phyloP scores from a whole-genome alignment of 2,113 vertebrate species.

The Columbina picui region DNA sequence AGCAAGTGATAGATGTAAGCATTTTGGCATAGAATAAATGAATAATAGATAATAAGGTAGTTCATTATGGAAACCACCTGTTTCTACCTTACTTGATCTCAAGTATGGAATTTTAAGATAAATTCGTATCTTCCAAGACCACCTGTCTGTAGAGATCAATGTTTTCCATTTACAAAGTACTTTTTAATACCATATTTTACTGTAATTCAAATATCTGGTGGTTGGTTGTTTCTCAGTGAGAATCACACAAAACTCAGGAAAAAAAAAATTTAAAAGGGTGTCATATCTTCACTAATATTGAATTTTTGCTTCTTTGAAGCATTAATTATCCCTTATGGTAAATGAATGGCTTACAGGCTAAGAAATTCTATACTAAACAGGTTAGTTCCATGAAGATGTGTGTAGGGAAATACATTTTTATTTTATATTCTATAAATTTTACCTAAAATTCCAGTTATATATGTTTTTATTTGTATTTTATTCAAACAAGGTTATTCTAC shows the following conservation, averaged over 20 bases:
- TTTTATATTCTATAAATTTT: not conserved
- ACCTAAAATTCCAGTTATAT: not conserved
- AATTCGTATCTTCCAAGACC: not conserved
- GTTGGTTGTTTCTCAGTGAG: not conserved
- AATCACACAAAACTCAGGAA: not conserved
- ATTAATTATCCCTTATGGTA: slow-evolving; percentile 36
- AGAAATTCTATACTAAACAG: not conserved
- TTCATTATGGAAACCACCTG: slow-evolving; percentile 14
- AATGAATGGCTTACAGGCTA: slow-evolving; percentile 2
- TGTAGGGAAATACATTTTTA: not conserved
- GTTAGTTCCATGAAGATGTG: not conserved
- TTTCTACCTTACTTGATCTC: slow-evolving; percentile 32
- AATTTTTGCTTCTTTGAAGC: slow-evolving; percentile 36
- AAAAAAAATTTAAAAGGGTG: not conserved
- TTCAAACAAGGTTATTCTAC: not conserved
- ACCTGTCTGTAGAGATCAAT: slow-evolving; percentile 6
- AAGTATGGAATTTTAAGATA: slow-evolving; percentile 32
- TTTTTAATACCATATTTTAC: slow-evolving; percentile 3
- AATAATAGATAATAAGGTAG: not conserved
- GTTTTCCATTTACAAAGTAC: slow-evolving; percentile 3
- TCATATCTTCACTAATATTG: slow-evolving; percentile 10
- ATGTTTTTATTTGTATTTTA: slow-evolving; percentile 17
- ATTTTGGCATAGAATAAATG: not conserved
- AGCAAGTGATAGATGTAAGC: not conserved
- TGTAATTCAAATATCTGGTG: slow-evolving; percentile 20